Evolutionary conservation across 2,113 vertebrate genomes (phyloP).

Genomic region (Clinocottus analis): DNA sequence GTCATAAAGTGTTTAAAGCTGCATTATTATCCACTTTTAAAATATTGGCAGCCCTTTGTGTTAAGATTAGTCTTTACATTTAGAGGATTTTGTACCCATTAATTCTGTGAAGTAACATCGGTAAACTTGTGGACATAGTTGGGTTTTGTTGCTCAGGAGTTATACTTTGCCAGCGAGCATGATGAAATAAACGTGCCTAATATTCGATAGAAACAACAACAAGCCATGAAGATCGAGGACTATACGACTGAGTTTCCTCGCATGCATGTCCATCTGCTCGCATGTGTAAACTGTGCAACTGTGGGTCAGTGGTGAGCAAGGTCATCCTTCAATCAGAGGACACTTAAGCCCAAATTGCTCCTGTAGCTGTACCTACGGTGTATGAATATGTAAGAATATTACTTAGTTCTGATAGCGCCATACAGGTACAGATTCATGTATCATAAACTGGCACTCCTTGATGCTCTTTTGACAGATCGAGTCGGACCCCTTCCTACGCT

Average conservation of each 20-base stretch:
- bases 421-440: no score
- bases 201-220: no score
- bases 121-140: background rate
- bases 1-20: background rate
- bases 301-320: no score
- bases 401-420: no score
- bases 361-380: no score
- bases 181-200: background rate
- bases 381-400: no score
- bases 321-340: no score
- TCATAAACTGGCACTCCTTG: background rate
- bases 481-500: constrained; percentile 70
- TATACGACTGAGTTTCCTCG: background rate
- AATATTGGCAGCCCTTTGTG: background rate
- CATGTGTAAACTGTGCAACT: background rate
- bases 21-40: constrained; percentile 2
- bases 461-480: constrained; percentile 69
- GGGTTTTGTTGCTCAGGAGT: background rate
- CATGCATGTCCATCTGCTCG: background rate
- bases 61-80: background rate
- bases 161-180: background rate
- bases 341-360: no score
- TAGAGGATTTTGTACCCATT: background rate
- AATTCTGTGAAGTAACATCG: background rate
- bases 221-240: no score